Evolutionary conservation across 64 coral and sea anemone genomes (phyloP), one percentile per base, ranked within the genome.

Genomic region (Porites lutea): DNA sequence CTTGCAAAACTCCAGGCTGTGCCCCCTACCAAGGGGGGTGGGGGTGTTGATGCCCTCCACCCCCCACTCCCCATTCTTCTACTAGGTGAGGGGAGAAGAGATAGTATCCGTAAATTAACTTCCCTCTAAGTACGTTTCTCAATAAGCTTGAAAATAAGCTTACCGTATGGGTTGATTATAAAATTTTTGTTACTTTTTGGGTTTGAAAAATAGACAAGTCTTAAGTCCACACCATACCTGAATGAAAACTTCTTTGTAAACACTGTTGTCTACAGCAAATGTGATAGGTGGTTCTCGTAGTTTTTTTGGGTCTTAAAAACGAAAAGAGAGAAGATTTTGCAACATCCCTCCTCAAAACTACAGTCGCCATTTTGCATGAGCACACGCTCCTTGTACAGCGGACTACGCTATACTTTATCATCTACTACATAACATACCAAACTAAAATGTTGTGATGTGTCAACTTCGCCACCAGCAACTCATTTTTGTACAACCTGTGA

Each of bases 391-490:
- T 63, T 65, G 48, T 5, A 81, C 87, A 94, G 92, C 92, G 92
- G 87, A 22, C 11, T 58, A 23, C 49, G 19, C 54, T 62, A 74
- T 60, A 37, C 27, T 37, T 37, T 37, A 37, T 37, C 27, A 37
- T 37, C 27, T 37, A 37, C 27, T 37, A 37, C 27, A 37, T 37
- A 37, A 37, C 27, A 37, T 37, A 37, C 27, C 27, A 37, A 37
- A 37, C 27, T 37, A 37, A 52, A 94, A 84, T 83, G 22, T 89
- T 83, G 58, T 89, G 87, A 75, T 52, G 70, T 22, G 52, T 74
- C 50, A 65, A 11, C 11, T 13, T 60, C 7, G 16, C 3, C 27
- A 37, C 27, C 27, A 37, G 54, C 12, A 6, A 7, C 62, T 84
- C 81, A 84, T 44, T 51, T 84, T 52, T 52, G 81, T 48, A 84